These are phyloP conservation scores for Allobates femoralis DNA, from an alignment of 2,797 vertebrate genomes.

Conservation along the genomic window DNA sequence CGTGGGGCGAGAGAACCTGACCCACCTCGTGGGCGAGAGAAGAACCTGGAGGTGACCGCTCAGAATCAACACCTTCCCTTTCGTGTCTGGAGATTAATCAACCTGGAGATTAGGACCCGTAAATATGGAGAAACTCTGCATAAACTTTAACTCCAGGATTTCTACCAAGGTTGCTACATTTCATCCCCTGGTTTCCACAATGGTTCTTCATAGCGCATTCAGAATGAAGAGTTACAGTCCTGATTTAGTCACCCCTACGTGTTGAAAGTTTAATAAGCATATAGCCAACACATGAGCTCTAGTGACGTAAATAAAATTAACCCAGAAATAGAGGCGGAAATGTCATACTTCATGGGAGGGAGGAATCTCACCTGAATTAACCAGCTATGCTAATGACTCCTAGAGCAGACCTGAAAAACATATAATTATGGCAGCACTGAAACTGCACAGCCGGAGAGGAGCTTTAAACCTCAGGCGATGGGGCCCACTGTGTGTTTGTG, in stretches of 20 bases:
- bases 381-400: not conserved
- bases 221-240: not conserved
- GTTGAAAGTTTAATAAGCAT: not conserved
- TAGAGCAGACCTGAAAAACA: not conserved
- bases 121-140: not conserved
- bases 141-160: not conserved
- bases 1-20: too few species aligned
- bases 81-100: not conserved
- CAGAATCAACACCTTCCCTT: not conserved
- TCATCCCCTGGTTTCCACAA: not conserved
- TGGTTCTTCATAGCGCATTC: not conserved
- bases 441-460: too few species aligned
- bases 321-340: not conserved
- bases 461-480: too few species aligned
- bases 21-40: too few species aligned
- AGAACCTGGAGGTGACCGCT: too few species aligned
- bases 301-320: not conserved
- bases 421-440: not conserved
- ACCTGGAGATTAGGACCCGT: not conserved
- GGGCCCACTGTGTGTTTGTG: too few species aligned
- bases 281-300: not conserved
- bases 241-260: not conserved
- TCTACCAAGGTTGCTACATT: not conserved
- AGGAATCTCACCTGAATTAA: not conserved
- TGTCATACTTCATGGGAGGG: not conserved